Percentiles rank a stretch among this genome's conserved stretches.
Evolutionary conservation across 1,140 invertebrate genomes (phyloP).

Genomic region (Uloborus diversus): DNA sequence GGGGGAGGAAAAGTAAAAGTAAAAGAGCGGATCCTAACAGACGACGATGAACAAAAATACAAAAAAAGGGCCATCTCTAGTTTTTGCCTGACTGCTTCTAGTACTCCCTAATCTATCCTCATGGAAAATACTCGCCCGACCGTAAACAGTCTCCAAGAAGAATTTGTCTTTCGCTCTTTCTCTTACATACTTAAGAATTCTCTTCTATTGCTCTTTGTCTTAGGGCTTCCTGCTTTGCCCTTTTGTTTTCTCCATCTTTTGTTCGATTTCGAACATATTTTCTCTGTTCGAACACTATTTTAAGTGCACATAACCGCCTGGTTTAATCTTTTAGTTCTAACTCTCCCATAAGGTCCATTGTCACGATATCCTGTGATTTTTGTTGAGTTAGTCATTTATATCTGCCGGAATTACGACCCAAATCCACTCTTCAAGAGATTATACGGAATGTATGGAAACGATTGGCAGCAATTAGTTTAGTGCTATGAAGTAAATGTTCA

Average conservation of each 20-base stretch:
- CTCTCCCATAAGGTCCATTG: too few relatives aligned
- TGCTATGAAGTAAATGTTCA: too few relatives aligned
- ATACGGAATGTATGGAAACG: too few relatives aligned
- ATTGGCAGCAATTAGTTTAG: too few relatives aligned
- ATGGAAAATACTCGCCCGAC: conserved; percentile 13
- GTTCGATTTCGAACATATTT: conserved; percentile 7
- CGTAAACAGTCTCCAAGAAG: conserved; percentile 44
- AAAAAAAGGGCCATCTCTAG: conserved; percentile 29
- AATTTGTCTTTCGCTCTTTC: conserved; percentile 50
- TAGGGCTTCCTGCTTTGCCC: conserved; percentile 15
- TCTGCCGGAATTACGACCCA: too few relatives aligned
- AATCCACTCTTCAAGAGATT: too few relatives aligned
- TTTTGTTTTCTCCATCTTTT: conserved; percentile 28
- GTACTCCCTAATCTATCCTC: conserved; percentile 42
- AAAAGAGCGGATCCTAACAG: neutral
- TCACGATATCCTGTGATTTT: too few relatives aligned
- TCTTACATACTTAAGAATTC: conserved; percentile 48
- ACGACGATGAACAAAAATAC: neutral
- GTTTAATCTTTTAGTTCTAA: too few relatives aligned
- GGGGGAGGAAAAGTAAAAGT: neutral
- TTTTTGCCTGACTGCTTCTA: conserved; percentile 38
- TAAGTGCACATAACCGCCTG: too few relatives aligned
- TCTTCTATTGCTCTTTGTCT: conserved; percentile 53
- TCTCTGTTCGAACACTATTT: conserved; percentile 6
- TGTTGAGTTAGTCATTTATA: too few relatives aligned